phyloP scores from a whole-genome alignment of 2,797 vertebrate genomes.

The Pampus argenteus region DNA sequence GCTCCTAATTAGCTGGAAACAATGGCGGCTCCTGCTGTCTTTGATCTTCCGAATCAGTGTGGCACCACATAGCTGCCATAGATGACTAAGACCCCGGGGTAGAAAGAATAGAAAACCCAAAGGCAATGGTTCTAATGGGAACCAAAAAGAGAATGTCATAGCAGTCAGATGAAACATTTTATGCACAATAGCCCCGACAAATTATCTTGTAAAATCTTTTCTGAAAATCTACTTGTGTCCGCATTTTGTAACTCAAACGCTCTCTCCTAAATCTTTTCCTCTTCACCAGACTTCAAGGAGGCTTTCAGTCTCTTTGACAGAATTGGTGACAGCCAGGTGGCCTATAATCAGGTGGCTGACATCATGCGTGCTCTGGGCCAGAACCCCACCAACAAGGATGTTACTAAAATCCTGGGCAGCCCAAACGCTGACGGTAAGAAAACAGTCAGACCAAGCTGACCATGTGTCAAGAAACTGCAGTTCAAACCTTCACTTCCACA shows the following conservation, averaged over 20 bases:
- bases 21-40: conserved; percentile 32
- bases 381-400: conserved; percentile 96
- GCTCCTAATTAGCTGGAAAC: conserved; percentile 45
- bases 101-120: conserved; percentile 26
- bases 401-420: conserved; percentile 91
- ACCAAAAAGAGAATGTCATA: background rate
- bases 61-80: conserved; percentile 30
- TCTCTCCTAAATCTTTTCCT: conserved; percentile 11
- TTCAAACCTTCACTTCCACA: too few relatives aligned
- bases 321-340: conserved; percentile 94
- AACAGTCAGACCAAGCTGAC: too few relatives aligned
- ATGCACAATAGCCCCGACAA: background rate
- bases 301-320: conserved; percentile 99
- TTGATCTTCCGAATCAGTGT: conserved; percentile 38
- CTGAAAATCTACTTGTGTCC: too few relatives aligned
- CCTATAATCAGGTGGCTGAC: conserved; percentile 93
- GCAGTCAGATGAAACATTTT: background rate
- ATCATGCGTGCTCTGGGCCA: conserved; percentile 97
- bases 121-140: background rate
- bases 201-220: too few relatives aligned
- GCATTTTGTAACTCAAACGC: conserved; percentile 17
- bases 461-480: too few relatives aligned
- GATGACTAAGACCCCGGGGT: conserved; percentile 7
- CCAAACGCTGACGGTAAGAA: conserved; percentile 90
- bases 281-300: conserved; percentile 96